Evolutionary conservation across 1,140 invertebrate genomes (phyloP).

Genomic region (Teleogryllus occipitalis): DNA sequence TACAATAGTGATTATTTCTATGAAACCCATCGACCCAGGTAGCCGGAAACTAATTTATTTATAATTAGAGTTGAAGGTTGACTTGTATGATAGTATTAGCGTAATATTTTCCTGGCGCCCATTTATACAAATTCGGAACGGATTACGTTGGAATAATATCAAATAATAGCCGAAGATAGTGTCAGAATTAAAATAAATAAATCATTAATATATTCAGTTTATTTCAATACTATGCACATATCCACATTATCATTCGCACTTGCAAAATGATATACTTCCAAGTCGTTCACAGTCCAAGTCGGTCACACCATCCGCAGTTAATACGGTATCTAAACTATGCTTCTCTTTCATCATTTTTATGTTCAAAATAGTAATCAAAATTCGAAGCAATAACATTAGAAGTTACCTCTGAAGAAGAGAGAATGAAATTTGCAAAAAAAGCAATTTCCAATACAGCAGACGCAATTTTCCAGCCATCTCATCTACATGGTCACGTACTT

Average conservation of each 20-base stretch:
- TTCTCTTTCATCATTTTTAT: conserved; percentile 32
- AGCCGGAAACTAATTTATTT: no score
- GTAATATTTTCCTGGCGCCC: no score
- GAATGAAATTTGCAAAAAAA: conserved; percentile 11
- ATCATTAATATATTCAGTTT: no score
- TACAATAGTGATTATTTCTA: no score
- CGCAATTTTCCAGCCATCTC: conserved; percentile 11
- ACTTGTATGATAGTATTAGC: no score
- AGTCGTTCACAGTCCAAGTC: conserved; percentile 19
- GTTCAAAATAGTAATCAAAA: conserved; percentile 36
- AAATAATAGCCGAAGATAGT: no score
- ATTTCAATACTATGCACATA: conserved; percentile 15
- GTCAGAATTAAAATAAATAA: no score
- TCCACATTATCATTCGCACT: conserved; percentile 25
- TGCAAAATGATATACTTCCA: conserved; percentile 31
- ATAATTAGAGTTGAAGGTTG: no score
- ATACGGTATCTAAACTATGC: conserved; percentile 30
- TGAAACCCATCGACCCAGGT: no score
- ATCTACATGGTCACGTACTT: no score
- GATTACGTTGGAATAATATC: no score
- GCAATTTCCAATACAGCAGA: conserved; percentile 12
- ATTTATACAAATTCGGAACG: no score
- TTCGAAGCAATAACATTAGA: conserved; percentile 28
- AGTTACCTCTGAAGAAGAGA: conserved; percentile 13
- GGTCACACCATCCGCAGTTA: conserved; percentile 7